A percentile compares a stretch with the other conserved stretches of the same genome.
phyloP scores from a whole-genome alignment of 1,140 invertebrate species.

The Drosophila parabipectinata region DNA sequence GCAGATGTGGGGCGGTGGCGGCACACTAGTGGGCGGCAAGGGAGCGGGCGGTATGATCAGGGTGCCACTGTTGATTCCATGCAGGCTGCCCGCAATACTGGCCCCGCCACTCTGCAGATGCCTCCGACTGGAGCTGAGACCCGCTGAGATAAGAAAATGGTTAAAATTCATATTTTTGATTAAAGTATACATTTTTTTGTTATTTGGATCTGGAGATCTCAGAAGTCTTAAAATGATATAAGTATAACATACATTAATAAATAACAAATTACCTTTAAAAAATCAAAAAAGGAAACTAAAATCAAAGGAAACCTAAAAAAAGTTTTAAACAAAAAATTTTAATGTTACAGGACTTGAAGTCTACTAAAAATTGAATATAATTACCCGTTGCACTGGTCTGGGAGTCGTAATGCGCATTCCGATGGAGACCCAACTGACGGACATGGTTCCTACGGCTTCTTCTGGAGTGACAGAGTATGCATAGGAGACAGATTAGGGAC shows the following conservation, averaged over 20 bases:
- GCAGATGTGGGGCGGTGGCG: constrained; percentile 81
- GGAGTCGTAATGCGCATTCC: constrained; percentile 83
- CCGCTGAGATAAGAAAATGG: constrained; percentile 29
- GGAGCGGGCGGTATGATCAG: constrained; percentile 82
- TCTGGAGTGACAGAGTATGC: constrained; percentile 84
- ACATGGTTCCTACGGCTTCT: constrained; percentile 84
- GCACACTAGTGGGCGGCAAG: constrained; percentile 79
- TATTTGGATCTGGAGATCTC: too few relatives aligned
- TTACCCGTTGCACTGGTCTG: constrained; percentile 83
- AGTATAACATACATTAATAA: not conserved
- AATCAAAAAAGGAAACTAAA: constrained; percentile 32
- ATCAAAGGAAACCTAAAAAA: constrained; percentile 66
- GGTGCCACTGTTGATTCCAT: constrained; percentile 80
- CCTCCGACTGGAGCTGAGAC: constrained; percentile 82
- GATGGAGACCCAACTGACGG: constrained; percentile 81
- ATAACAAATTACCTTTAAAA: constrained; percentile 48
- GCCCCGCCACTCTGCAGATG: constrained; percentile 82
- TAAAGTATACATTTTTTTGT: too few relatives aligned
- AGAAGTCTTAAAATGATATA: too few relatives aligned
- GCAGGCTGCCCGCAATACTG: constrained; percentile 82
- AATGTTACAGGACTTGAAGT: too few relatives aligned
- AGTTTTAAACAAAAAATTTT: constrained; percentile 1
- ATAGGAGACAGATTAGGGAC: constrained; percentile 85
- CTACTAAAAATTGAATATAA: not conserved
- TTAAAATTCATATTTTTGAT: too few relatives aligned